Evolutionary conservation across 2,888 invertebrate genomes (phyloP).

Genomic region (Antitype chi): DNA sequence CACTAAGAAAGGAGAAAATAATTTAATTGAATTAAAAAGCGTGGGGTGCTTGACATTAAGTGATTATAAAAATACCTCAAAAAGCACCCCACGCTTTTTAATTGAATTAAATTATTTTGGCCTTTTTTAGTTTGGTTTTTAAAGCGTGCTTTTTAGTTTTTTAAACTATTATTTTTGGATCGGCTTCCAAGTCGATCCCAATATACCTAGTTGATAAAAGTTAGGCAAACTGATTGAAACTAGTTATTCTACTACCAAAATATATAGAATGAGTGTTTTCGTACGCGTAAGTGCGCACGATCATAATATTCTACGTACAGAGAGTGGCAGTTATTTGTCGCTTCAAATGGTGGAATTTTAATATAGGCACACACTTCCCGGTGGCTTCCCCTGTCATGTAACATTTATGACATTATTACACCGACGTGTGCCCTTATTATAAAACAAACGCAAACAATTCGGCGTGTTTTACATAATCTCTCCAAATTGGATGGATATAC

Average conservation of each 20-base stretch:
- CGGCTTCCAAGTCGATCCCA: no score
- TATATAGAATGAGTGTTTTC: slow-evolving; percentile 15
- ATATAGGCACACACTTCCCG: slow-evolving; percentile 78
- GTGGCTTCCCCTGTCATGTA: slow-evolving; percentile 75
- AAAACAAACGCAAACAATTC: slow-evolving; percentile 82
- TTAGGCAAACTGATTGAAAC: background rate
- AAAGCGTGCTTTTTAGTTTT: no score
- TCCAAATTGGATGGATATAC: slow-evolving; percentile 80
- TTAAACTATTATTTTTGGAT: no score
- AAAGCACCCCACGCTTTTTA: no score
- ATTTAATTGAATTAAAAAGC: no score
- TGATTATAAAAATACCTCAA: no score
- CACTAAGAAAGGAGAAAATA: no score
- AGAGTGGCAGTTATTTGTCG: slow-evolving; percentile 74
- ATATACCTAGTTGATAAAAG: no score
- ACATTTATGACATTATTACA: slow-evolving; percentile 85
- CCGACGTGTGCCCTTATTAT: slow-evolving; percentile 78
- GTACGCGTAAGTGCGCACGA: slow-evolving; percentile 33
- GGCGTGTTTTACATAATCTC: slow-evolving; percentile 83
- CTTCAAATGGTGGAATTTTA: slow-evolving; percentile 81
- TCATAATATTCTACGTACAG: slow-evolving; percentile 73
- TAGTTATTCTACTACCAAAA: slow-evolving; percentile 33
- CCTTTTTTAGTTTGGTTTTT: no score
- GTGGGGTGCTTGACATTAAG: no score
- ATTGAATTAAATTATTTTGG: no score